These are phyloP conservation scores for Platichthys stellatus DNA, from an alignment of 2,113 vertebrate species.

Conservation along the genomic window DNA sequence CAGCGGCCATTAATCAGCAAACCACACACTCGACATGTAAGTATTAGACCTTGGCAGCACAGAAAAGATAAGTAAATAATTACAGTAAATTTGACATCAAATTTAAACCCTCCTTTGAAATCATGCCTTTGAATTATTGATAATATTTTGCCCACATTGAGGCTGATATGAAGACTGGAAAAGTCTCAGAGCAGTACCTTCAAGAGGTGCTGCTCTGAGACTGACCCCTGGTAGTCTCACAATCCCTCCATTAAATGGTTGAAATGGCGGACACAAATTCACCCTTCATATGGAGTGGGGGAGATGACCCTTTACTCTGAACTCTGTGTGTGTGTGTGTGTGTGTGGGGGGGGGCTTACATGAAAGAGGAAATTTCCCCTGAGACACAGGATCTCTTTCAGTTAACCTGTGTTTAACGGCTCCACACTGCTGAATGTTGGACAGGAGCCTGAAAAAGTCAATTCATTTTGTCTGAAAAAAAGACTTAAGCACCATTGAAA, in stretches of 20 bases:
- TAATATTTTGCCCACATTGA: background rate
- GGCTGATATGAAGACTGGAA: background rate
- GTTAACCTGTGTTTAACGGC: slow-evolving; percentile 29
- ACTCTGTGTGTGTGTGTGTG: slow-evolving; percentile 8
- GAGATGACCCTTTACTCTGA: slow-evolving; percentile 28
- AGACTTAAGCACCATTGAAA: background rate
- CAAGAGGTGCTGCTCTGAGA: slow-evolving; percentile 16
- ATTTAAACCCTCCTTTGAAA: slow-evolving; percentile 11
- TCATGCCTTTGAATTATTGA: background rate
- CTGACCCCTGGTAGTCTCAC: slow-evolving; percentile 20
- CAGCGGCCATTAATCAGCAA: slow-evolving; percentile 65
- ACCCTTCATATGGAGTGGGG: slow-evolving; percentile 16
- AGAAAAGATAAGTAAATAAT: slow-evolving; percentile 23
- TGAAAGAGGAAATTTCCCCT: slow-evolving; percentile 29
- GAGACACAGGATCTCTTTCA: slow-evolving; percentile 35
- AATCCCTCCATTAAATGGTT: slow-evolving; percentile 32
- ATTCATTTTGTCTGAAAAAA: background rate
- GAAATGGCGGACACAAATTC: slow-evolving; percentile 35
- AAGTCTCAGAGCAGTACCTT: background rate
- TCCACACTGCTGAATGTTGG: slow-evolving; percentile 1
- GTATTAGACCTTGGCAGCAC: background rate
- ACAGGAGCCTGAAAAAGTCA: background rate
- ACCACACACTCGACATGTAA: slow-evolving; percentile 13
- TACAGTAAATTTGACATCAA: slow-evolving; percentile 7
- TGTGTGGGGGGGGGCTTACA: background rate